Evolutionary conservation across 2,113 vertebrate genomes (phyloP).

Genomic region (Burhinus oedicnemus): DNA sequence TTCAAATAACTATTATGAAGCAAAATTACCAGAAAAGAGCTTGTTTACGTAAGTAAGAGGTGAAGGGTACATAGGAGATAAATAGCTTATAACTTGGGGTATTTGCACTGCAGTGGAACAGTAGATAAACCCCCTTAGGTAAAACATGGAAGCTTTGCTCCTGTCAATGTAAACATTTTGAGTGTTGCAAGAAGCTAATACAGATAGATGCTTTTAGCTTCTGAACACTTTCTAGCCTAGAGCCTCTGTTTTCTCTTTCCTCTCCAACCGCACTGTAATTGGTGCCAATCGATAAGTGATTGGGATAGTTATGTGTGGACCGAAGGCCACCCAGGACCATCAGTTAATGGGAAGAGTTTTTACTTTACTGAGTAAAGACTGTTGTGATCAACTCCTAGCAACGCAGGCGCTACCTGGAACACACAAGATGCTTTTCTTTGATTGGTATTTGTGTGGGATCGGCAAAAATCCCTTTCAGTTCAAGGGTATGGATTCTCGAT

Average conservation of each 20-base stretch:
- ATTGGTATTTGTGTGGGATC: neutral
- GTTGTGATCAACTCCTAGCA: neutral
- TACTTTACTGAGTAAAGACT: neutral
- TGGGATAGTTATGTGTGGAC: neutral
- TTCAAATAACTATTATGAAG: neutral
- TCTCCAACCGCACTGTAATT: neutral
- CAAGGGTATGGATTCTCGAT: neutral
- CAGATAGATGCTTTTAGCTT: neutral
- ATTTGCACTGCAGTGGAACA: conserved; percentile 4
- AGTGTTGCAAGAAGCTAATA: neutral
- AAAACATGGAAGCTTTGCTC: conserved; percentile 42
- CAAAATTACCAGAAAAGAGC: neutral
- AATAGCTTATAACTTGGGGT: conserved; percentile 46
- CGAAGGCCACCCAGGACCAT: neutral
- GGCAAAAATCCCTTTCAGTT: neutral
- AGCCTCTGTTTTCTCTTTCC: neutral
- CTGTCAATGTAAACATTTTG: conserved; percentile 68
- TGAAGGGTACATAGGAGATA: conserved; percentile 15
- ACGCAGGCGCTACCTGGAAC: neutral
- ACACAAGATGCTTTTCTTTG: neutral
- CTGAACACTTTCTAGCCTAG: neutral
- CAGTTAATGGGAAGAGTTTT: neutral
- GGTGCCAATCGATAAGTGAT: neutral
- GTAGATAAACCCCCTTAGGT: neutral
- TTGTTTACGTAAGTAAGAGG: neutral